A percentile compares a stretch with the other conserved stretches of the same genome.
These are phyloP conservation scores for Drosophila persimilis DNA, from an alignment of 1,140 invertebrate species.

Conservation along the genomic window DNA sequence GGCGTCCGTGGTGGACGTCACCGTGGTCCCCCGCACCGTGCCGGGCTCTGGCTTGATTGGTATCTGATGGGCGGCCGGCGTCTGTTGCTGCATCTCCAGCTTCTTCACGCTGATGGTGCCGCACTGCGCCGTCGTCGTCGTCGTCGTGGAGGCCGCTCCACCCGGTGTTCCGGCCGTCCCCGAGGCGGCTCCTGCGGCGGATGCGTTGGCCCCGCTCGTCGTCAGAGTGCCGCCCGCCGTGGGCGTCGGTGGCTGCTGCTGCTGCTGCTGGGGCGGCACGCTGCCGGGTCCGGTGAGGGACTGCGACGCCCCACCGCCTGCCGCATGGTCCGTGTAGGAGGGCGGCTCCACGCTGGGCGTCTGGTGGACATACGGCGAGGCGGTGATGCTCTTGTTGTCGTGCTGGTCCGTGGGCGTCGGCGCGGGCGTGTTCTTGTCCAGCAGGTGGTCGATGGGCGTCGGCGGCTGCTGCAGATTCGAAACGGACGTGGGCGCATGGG, in stretches of 20 bases:
- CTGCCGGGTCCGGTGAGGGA: conserved; percentile 49
- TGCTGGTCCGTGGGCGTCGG: conserved; percentile 82
- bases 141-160: conserved; percentile 2
- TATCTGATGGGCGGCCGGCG: conserved; percentile 20
- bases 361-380: conserved; percentile 80
- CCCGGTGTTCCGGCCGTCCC: conserved; percentile 5
- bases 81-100: conserved; percentile 68
- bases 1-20: conserved; percentile 56
- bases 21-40: conserved; percentile 7
- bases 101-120: conserved; percentile 77
- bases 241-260: conserved; percentile 55
- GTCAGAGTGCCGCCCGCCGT: conserved; percentile 28
- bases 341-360: conserved; percentile 80
- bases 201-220: background rate
- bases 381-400: conserved; percentile 80
- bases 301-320: conserved; percentile 4
- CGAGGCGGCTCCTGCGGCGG: background rate
- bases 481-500: conserved; percentile 77
- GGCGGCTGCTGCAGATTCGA: conserved; percentile 81
- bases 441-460: conserved; percentile 80
- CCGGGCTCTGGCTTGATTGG: conserved; percentile 65
- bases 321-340: conserved; percentile 55
- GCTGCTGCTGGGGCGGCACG: conserved; percentile 46
- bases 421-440: conserved; percentile 82
- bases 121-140: conserved; percentile 28